Evolutionary conservation across 2,888 invertebrate genomes (phyloP), one percentile per base, ranked within the genome.

Genomic region (Patella ulyssiponensis): DNA sequence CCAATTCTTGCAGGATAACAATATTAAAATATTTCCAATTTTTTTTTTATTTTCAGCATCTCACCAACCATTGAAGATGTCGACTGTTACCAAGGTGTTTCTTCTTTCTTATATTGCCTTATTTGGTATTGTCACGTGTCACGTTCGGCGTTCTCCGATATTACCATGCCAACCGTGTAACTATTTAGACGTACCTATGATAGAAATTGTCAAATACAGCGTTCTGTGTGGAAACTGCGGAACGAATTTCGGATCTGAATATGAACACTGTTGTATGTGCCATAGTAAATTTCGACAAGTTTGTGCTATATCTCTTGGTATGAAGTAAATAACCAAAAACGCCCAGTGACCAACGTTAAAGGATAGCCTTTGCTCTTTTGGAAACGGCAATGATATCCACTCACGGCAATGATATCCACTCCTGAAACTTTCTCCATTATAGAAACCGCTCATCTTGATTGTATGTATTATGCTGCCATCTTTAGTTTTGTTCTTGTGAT

Each of bases 261-360:
- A 64, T 23, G 64, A 64, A 64, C 64, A 64, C 14, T 64, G 64
- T 4, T 64, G 64, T 64, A 64, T 64, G 64, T 64, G 64, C 64
- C 64, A 64, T 20, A 23, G 12, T 12, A 9, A 20, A 14, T 64
- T 64, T 23, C 20, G 64, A 64, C 20, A 64, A 64, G 23, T 23
- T 11, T 64, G 64, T 14, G 64, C 44, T 1, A 44, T 44, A 44
- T 44, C 44, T 44, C 44, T 44, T 9, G 44, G 44, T 44, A 44
- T 44, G 44, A 44, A 44, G 44, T 44, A 44, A 44, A 44, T 4
- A 44, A 9, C 44, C 44, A 44, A 44, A 7, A 44, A 44, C 44
- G 44, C 44, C 4, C 44, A 44, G 44, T 44, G 44, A 44, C 9
- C 44, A 44, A 44, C 4, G 7, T 44, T 44, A 44, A 44, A 44